These are phyloP conservation scores for Steinernema scapterisci DNA, from an alignment of 2,888 invertebrate genomes.

Conservation along the genomic window DNA sequence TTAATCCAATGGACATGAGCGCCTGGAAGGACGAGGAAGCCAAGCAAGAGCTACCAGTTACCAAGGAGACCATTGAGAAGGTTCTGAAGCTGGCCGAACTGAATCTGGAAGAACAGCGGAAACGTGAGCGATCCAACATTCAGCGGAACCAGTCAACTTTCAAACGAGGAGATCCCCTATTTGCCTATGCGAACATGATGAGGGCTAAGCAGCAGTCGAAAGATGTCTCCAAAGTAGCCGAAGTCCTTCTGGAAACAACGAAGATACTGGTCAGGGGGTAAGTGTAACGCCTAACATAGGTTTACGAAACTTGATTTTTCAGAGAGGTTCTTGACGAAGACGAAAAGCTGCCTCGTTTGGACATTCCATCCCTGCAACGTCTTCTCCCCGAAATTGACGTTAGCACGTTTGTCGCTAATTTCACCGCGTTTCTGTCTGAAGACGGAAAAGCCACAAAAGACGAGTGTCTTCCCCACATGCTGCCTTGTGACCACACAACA, in stretches of 20 bases:
- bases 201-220: constrained; percentile 59
- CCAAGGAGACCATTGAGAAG: constrained; percentile 63
- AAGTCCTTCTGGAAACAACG: constrained; percentile 54
- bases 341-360: constrained; percentile 45
- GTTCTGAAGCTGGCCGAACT: constrained; percentile 58
- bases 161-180: constrained; percentile 47
- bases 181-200: constrained; percentile 59
- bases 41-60: constrained; percentile 62
- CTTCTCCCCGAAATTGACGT: constrained; percentile 52
- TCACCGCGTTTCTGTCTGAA: constrained; percentile 48
- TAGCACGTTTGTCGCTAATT: constrained; percentile 48
- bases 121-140: constrained; percentile 58
- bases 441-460: constrained; percentile 45
- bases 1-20: constrained; percentile 51
- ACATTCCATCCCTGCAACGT: constrained; percentile 42
- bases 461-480: constrained; percentile 45
- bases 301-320: too few species aligned
- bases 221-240: constrained; percentile 50
- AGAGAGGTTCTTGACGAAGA: constrained; percentile 39
- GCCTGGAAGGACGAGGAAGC: constrained; percentile 65
- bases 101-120: constrained; percentile 58
- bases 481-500: constrained; percentile 65
- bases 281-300: not conserved
- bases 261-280: constrained; percentile 46
- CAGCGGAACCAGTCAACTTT: constrained; percentile 50